These are phyloP conservation scores for Tangara arthus DNA, from an alignment of 2,797 vertebrate species.

Conservation along the genomic window DNA sequence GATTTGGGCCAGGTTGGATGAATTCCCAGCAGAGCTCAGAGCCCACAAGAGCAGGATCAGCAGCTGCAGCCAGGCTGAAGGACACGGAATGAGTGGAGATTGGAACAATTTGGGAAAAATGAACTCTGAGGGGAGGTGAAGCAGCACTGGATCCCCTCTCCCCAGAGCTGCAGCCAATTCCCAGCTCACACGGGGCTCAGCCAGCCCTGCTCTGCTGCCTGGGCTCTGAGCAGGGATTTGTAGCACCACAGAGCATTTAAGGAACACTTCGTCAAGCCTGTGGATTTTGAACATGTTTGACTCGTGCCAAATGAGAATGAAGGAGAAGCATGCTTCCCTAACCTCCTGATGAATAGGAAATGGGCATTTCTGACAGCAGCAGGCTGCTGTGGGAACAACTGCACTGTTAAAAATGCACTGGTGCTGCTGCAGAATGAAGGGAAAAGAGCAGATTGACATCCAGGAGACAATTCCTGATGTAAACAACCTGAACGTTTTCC, in stretches of 20 bases:
- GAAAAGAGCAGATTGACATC: not conserved
- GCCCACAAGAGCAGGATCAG: not conserved
- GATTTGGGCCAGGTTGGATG: not conserved
- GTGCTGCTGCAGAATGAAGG: not conserved
- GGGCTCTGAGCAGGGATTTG: not conserved
- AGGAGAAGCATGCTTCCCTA: not conserved
- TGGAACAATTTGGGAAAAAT: not conserved
- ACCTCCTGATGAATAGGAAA: not conserved
- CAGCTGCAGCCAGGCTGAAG: not conserved
- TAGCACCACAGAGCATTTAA: not conserved
- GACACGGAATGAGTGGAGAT: not conserved
- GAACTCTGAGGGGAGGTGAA: not conserved
- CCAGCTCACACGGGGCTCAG: fast-evolving
- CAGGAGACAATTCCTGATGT: not conserved
- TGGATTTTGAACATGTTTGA: not conserved
- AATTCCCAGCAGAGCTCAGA: not conserved
- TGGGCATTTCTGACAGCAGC: not conserved
- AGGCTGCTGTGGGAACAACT: not conserved
- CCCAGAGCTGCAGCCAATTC: not conserved
- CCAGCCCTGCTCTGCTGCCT: not conserved
- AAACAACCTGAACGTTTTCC: not conserved
- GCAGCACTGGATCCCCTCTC: not conserved
- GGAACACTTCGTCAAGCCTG: not conserved
- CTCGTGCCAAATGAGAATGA: not conserved
- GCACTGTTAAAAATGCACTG: not conserved